Conservation (phyloP, 2,113 vertebrate species). For the Phalacrocorax pelagicus region DNA sequence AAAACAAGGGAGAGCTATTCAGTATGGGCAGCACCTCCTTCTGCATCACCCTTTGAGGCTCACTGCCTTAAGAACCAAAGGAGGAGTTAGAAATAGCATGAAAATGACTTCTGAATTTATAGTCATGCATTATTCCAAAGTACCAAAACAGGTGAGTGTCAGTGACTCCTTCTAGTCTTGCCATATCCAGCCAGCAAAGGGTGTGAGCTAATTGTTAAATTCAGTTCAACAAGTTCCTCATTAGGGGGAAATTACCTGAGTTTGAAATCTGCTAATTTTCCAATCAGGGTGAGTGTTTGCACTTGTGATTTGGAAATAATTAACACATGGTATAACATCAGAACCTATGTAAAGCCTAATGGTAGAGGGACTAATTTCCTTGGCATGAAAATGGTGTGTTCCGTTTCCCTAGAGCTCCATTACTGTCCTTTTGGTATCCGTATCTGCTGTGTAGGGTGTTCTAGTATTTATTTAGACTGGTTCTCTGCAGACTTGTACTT, state of each 20-base stretch:
- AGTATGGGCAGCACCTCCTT: not conserved
- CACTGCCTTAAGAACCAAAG: not conserved
- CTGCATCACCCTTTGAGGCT: not conserved
- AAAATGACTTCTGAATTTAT: not conserved
- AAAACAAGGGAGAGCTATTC: not conserved
- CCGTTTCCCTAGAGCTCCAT: not conserved
- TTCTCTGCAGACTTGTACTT: not conserved
- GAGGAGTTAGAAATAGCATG: not conserved
- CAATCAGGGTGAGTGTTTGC: slow-evolving; percentile 84
- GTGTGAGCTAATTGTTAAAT: slow-evolving; percentile 82
- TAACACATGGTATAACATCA: slow-evolving; percentile 78
- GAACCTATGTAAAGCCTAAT: slow-evolving; percentile 72
- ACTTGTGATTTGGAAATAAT: slow-evolving; percentile 84
- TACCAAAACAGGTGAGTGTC: not conserved
- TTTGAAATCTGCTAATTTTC: slow-evolving; percentile 85
- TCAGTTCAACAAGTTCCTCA: slow-evolving; percentile 84
- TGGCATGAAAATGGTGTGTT: not conserved
- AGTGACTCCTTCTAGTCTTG: not conserved
- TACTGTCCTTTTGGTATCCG: not conserved
- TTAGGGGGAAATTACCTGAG: slow-evolving; percentile 82
- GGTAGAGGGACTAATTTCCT: slow-evolving; percentile 60
- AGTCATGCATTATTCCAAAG: not conserved
- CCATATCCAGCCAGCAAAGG: slow-evolving; percentile 67
- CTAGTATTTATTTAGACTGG: not conserved
- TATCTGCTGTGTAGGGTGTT: not conserved